Conservation (phyloP, 53 echinoderm and acorn worm genomes). For the Astropecten irregularis region DNA sequence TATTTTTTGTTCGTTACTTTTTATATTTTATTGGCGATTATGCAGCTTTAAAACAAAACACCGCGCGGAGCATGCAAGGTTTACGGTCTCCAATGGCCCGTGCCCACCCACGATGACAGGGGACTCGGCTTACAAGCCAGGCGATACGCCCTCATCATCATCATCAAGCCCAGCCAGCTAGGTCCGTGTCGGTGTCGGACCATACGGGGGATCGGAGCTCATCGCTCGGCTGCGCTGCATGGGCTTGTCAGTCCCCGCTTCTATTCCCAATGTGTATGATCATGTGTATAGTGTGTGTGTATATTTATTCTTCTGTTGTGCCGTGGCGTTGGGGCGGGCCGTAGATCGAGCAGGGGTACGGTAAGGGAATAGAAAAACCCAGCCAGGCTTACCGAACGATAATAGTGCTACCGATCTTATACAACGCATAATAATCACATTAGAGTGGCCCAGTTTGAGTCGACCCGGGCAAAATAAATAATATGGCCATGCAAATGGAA, state of each 20-base stretch:
- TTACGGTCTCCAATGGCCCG: slow-evolving; percentile 14
- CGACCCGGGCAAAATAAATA: no score
- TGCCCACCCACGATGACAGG: slow-evolving; percentile 36
- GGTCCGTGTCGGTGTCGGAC: background rate
- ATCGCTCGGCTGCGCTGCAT: no score
- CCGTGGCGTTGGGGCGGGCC: background rate
- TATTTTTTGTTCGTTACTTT: no score
- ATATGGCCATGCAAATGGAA: no score
- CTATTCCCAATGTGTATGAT: no score
- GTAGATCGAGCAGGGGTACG: background rate
- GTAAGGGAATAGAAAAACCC: background rate
- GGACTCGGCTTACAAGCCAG: slow-evolving; percentile 38
- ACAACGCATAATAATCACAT: slow-evolving; percentile 43
- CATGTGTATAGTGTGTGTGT: no score
- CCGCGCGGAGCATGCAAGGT: no score
- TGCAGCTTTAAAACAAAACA: slow-evolving; percentile 9
- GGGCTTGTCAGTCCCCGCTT: no score
- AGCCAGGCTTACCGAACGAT: background rate
- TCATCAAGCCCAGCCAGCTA: background rate
- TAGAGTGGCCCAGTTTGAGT: slow-evolving; percentile 37
- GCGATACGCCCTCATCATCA: background rate
- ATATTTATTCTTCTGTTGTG: slow-evolving; percentile 56
- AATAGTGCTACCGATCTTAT: slow-evolving; percentile 12
- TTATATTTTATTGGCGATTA: no score
- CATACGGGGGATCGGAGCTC: no score